A percentile compares a stretch with the other conserved stretches of the same genome.
Conservation (phyloP, 2,888 invertebrate species). For the Drosophila quinaria region DNA sequence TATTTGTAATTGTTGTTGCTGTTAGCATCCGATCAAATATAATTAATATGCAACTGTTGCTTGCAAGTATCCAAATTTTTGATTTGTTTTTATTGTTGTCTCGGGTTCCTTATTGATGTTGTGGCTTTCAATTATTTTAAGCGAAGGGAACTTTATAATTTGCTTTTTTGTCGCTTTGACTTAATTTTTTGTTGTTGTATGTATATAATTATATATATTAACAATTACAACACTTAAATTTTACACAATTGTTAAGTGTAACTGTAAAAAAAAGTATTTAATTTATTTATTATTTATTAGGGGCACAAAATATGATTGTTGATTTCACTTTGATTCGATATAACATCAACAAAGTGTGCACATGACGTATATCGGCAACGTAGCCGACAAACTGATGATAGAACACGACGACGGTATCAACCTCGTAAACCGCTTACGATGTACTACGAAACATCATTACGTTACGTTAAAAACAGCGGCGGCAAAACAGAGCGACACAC, state of each 20-base stretch:
- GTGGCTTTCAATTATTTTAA: conserved; percentile 14
- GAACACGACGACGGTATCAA: conserved; percentile 24
- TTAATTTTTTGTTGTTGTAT: conserved; percentile 28
- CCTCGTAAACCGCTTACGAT: conserved; percentile 41
- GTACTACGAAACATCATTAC: conserved; percentile 42
- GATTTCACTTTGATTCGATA: conserved; percentile 20
- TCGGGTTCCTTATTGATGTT: conserved; percentile 36
- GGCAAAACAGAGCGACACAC: conserved; percentile 56
- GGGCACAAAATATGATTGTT: conserved; percentile 15
- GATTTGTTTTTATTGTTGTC: conserved; percentile 25
- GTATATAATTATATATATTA: conserved; percentile 36
- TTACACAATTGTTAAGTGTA: conserved; percentile 60
- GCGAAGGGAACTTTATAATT: conserved; percentile 15
- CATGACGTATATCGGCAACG: conserved; percentile 51
- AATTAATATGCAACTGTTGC: conserved; percentile 21
- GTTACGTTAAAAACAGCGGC: conserved; percentile 60
- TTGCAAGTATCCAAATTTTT: conserved; percentile 44
- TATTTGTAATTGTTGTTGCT: conserved; percentile 21
- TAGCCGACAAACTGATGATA: conserved; percentile 30
- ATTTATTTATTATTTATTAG: conserved; percentile 14
- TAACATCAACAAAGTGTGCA: conserved; percentile 48
- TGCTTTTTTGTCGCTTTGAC: conserved; percentile 21
- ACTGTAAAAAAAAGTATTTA: conserved; percentile 54
- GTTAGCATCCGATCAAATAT: conserved; percentile 19
- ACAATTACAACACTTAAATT: conserved; percentile 71